Evolutionary conservation across 2,113 vertebrate species (phyloP).

Genomic region (Isichthys henryi): DNA sequence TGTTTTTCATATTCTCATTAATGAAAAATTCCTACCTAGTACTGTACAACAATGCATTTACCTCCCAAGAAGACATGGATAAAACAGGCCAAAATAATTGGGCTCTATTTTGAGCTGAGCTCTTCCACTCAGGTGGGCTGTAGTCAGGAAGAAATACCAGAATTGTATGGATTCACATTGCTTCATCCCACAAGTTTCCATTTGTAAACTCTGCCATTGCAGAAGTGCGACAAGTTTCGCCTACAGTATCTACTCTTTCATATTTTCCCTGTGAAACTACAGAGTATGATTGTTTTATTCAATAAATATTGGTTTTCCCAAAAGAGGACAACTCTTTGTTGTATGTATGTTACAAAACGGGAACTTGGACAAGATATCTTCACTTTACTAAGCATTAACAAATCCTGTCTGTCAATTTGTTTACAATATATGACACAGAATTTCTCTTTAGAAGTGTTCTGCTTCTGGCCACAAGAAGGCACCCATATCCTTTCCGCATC

Average conservation of each 20-base stretch:
- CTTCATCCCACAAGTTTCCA: background rate
- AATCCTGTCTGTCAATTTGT: background rate
- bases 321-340: too few relatives aligned
- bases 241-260: background rate
- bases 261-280: background rate
- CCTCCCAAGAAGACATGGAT: slow-evolving; percentile 11
- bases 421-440: background rate
- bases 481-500: slow-evolving; percentile 62
- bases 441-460: background rate
- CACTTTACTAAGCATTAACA: background rate
- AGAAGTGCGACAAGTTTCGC: background rate
- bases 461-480: slow-evolving; percentile 61
- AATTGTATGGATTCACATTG: slow-evolving; percentile 10
- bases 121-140: slow-evolving; percentile 15
- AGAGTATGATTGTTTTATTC: background rate
- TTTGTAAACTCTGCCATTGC: background rate
- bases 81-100: slow-evolving; percentile 5
- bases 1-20: background rate
- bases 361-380: background rate
- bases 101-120: slow-evolving; percentile 11
- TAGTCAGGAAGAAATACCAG: slow-evolving; percentile 19
- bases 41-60: background rate
- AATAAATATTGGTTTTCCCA: background rate
- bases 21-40: background rate
- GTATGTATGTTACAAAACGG: background rate